phyloP scores from a whole-genome alignment of 2,113 vertebrate species.

The Cephalophus harveyi region DNA sequence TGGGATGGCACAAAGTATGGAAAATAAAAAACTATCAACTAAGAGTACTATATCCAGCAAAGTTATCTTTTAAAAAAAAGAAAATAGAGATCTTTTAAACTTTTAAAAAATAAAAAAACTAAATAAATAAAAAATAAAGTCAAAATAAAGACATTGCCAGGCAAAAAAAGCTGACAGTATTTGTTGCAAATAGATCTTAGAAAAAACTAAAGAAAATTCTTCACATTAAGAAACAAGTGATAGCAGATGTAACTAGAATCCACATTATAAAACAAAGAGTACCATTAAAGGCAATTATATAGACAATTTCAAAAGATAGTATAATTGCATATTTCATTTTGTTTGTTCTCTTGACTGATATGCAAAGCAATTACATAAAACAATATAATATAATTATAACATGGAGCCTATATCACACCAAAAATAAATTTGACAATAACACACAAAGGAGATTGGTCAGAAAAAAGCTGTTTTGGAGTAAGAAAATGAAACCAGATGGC shows the following conservation, averaged over 20 bases:
- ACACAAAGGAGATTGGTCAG: background rate
- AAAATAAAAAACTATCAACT: background rate
- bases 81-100: too few species aligned
- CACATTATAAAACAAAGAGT: background rate
- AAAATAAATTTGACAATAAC: background rate
- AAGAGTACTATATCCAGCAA: background rate
- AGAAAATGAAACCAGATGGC: background rate
- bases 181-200: background rate
- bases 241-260: constrained; percentile 4
- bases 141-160: background rate
- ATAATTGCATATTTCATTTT: background rate
- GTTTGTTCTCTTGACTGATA: constrained; percentile 7
- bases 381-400: background rate
- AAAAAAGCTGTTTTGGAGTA: background rate
- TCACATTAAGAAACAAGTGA: background rate
- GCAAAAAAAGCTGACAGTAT: background rate
- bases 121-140: background rate
- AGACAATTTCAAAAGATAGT: constrained; percentile 6
- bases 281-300: background rate
- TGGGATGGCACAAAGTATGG: background rate
- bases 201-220: background rate
- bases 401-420: background rate
- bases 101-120: too few species aligned
- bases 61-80: background rate
- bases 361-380: constrained; percentile 8